These are phyloP conservation scores for Lycocerus yunnanus DNA, from an alignment of 2,888 invertebrate genomes.

Conservation along the genomic window DNA sequence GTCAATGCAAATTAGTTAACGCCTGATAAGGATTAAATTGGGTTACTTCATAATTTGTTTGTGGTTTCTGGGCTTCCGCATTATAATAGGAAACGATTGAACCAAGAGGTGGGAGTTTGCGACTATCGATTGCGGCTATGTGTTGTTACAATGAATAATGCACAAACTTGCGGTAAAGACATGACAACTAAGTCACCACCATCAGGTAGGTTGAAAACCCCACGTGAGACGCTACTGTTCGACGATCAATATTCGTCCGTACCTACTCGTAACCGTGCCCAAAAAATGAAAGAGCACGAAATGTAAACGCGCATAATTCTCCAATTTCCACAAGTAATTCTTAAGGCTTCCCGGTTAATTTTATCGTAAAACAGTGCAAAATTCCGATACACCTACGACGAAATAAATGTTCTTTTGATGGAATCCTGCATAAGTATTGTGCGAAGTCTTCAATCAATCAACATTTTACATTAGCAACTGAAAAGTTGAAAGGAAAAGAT, in stretches of 20 bases:
- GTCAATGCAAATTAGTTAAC: conserved; percentile 41
- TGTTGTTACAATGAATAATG: conserved; percentile 27
- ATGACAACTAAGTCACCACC: conserved; percentile 11
- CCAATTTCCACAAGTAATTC: background rate
- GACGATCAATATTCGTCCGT: conserved; percentile 30
- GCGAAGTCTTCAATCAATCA: conserved; percentile 4
- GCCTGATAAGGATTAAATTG: conserved; percentile 38
- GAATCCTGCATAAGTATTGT: conserved; percentile 3
- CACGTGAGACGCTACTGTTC: conserved; percentile 20
- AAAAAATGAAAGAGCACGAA: conserved; percentile 23
- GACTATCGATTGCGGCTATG: conserved; percentile 30
- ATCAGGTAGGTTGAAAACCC: conserved; percentile 9
- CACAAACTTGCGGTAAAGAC: conserved; percentile 15
- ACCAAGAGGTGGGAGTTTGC: conserved; percentile 15
- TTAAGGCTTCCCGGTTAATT: background rate
- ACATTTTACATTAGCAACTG: conserved; percentile 1
- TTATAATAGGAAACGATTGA: conserved; percentile 29
- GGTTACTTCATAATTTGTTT: conserved; percentile 43
- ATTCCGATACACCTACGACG: background rate
- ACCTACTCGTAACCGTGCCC: conserved; percentile 29
- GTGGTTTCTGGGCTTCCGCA: conserved; percentile 36
- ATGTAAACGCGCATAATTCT: conserved; percentile 2
- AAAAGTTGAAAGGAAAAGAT: conserved; percentile 2
- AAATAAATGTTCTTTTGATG: background rate
- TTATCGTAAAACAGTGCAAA: background rate